Percentiles rank a stretch among this genome's conserved stretches.
phyloP scores from a whole-genome alignment of 2,888 invertebrate genomes.

The Leptinotarsa tumamoca region DNA sequence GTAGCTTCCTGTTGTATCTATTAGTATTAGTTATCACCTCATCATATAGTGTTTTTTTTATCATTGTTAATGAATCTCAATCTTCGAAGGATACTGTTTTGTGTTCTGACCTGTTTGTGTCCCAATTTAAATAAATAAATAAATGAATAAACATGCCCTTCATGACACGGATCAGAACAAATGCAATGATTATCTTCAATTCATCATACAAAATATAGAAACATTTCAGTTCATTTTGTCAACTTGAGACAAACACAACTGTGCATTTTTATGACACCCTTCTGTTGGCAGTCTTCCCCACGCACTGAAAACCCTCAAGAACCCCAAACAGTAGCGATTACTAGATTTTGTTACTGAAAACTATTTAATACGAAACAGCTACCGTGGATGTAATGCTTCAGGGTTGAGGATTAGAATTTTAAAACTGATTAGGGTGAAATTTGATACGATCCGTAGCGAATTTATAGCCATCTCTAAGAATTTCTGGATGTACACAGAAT shows the following conservation, averaged over 20 bases:
- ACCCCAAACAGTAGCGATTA: slow-evolving; percentile 57
- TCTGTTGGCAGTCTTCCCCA: slow-evolving; percentile 50
- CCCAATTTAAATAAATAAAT: too few species aligned
- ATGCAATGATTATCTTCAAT: too few species aligned
- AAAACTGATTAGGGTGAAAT: slow-evolving; percentile 44
- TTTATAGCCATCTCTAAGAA: not conserved
- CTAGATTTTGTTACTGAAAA: slow-evolving; percentile 58
- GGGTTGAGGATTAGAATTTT: slow-evolving; percentile 44
- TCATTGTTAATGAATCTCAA: too few species aligned
- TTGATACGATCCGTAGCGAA: slow-evolving; percentile 34
- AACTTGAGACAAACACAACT: not conserved
- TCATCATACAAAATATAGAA: too few species aligned
- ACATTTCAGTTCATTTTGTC: not conserved
- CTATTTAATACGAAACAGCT: slow-evolving; percentile 50
- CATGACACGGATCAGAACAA: too few species aligned
- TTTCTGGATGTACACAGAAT: not conserved
- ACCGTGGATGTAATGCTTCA: slow-evolving; percentile 48
- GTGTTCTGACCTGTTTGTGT: too few species aligned
- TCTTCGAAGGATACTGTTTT: too few species aligned
- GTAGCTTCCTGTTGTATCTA: too few species aligned
- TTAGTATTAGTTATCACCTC: too few species aligned
- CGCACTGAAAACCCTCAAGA: slow-evolving; percentile 60
- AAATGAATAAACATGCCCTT: too few species aligned
- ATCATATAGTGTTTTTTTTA: too few species aligned
- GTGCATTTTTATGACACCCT: slow-evolving; percentile 46